phyloP scores from a whole-genome alignment of 2,888 invertebrate genomes.

The Lasioglossum calceatum region DNA sequence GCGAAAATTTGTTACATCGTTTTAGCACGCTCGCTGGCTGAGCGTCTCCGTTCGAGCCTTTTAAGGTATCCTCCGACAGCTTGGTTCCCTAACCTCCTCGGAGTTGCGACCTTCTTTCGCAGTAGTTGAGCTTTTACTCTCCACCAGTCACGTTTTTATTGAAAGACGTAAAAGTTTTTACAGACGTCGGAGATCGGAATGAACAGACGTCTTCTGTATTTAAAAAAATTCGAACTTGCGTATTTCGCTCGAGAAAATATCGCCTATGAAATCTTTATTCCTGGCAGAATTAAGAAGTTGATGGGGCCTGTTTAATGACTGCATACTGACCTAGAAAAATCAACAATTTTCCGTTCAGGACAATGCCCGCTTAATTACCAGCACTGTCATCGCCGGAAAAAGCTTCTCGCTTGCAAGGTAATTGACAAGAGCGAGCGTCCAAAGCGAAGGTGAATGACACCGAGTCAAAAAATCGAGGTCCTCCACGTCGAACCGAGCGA shows the following conservation, averaged over 20 bases:
- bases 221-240: too few relatives aligned
- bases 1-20: constrained; percentile 8
- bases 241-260: too few relatives aligned
- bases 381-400: not conserved
- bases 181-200: not conserved
- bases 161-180: constrained; percentile 2
- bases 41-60: not conserved
- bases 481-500: not conserved
- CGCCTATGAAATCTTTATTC: too few relatives aligned
- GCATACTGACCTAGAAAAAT: not conserved
- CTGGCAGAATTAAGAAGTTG: too few relatives aligned
- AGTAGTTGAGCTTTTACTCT: not conserved
- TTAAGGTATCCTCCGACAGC: not conserved
- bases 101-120: not conserved
- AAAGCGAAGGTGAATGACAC: not conserved
- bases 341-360: not conserved
- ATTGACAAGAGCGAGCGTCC: not conserved
- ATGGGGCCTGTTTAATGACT: not conserved
- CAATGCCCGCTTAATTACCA: not conserved
- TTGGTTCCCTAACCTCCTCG: not conserved
- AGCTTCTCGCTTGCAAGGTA: not conserved
- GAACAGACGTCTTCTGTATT: not conserved
- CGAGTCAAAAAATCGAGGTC: not conserved
- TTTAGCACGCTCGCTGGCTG: not conserved
- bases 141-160: not conserved